phyloP scores from a whole-genome alignment of 2,888 invertebrate genomes.

The Deilephila elpenor region DNA sequence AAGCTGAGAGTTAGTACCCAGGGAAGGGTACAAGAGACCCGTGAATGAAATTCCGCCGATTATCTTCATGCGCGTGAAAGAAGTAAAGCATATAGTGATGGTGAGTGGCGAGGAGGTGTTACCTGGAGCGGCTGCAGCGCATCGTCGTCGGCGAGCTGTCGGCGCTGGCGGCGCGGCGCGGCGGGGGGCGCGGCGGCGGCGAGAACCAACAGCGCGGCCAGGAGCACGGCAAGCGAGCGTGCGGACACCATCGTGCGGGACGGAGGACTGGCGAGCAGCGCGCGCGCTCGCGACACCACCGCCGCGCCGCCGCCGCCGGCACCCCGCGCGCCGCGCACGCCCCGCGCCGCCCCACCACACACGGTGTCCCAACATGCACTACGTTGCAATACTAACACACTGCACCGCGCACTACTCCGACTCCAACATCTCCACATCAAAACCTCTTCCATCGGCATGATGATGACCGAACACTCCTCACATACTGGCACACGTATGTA shows the following conservation, averaged over 20 bases:
- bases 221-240: constrained; percentile 51
- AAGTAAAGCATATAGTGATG: not conserved
- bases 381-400: not conserved
- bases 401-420: not conserved
- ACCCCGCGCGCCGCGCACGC: constrained; percentile 27
- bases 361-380: constrained; percentile 11
- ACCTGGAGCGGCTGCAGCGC: constrained; percentile 76
- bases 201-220: constrained; percentile 49
- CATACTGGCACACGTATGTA: too few relatives aligned
- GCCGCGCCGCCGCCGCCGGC: constrained; percentile 35
- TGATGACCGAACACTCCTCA: not conserved
- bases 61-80: constrained; percentile 1
- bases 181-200: constrained; percentile 48
- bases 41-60: too few relatives aligned
- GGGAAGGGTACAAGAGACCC: not conserved
- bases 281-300: constrained; percentile 27
- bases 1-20: not conserved
- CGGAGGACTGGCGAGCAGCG: constrained; percentile 47
- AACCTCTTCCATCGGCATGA: not conserved
- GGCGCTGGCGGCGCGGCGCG: constrained; percentile 49
- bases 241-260: constrained; percentile 57
- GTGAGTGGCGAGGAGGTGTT: constrained; percentile 36
- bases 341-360: constrained; percentile 24
- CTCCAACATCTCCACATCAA: not conserved
- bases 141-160: constrained; percentile 74